phyloP scores from a whole-genome alignment of 2,797 vertebrate genomes.

The Acomys russatus region DNA sequence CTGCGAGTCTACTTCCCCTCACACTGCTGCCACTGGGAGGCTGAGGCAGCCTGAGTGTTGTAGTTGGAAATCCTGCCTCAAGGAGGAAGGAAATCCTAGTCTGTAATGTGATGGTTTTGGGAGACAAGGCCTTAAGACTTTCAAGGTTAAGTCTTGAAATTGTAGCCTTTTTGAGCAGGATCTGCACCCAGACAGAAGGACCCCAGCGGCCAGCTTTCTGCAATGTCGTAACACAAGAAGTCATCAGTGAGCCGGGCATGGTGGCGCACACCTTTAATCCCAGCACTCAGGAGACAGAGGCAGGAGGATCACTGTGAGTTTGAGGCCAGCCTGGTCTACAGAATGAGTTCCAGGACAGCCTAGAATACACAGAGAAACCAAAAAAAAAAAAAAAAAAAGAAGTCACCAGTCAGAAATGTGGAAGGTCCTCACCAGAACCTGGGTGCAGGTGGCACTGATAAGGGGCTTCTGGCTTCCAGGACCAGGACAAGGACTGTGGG shows the following conservation, averaged over 20 bases:
- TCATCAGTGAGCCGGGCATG: too few relatives aligned
- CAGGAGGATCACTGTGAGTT: too few relatives aligned
- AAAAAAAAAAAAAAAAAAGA: not conserved
- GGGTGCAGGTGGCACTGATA: not conserved
- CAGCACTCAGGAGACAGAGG: too few relatives aligned
- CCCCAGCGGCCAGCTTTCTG: too few relatives aligned
- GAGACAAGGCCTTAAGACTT: not conserved
- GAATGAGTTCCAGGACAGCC: too few relatives aligned
- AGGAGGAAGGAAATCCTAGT: not conserved
- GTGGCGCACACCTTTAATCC: too few relatives aligned
- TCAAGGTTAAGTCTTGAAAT: not conserved
- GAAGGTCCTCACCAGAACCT: not conserved
- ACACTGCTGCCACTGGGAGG: not conserved
- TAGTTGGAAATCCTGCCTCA: not conserved
- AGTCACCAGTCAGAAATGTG: not conserved
- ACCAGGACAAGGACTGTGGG: not conserved
- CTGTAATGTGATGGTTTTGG: not conserved
- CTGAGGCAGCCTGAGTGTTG: not conserved
- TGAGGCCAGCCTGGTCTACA: too few relatives aligned
- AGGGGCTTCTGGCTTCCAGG: not conserved
- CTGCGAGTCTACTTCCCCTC: not conserved
- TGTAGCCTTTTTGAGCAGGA: not conserved
- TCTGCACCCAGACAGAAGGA: not conserved
- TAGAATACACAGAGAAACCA: too few relatives aligned
- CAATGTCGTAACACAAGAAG: not conserved